A percentile compares a stretch with the other conserved stretches of the same genome.
These are phyloP conservation scores for Tretioscincus oriximinensis DNA, from an alignment of 2,113 vertebrate genomes.

Conservation along the genomic window DNA sequence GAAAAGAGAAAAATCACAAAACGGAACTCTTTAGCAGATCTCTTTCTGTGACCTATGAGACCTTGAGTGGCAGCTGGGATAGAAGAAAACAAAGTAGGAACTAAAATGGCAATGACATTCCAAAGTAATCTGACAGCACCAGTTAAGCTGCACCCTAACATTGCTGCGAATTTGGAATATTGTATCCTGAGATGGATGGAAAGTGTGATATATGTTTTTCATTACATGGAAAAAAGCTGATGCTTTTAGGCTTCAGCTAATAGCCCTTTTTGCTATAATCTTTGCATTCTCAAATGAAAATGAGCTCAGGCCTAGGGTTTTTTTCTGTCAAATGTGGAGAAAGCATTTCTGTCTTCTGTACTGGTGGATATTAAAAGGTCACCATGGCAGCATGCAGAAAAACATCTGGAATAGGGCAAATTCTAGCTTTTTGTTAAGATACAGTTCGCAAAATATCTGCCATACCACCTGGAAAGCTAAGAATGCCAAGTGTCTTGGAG, in stretches of 20 bases:
- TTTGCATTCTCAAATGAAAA: background rate
- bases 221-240: background rate
- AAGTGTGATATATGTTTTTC: background rate
- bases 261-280: background rate
- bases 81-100: background rate
- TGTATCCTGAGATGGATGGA: background rate
- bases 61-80: background rate
- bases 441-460: background rate
- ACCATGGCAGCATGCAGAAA: background rate
- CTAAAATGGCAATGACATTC: background rate
- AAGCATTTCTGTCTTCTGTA: background rate
- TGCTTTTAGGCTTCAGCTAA: background rate
- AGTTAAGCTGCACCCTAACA: background rate
- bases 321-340: background rate
- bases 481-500: no score
- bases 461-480: background rate
- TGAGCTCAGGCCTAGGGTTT: background rate
- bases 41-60: slow-evolving; percentile 2
- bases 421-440: background rate
- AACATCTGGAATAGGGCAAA: background rate
- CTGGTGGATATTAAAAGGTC: background rate
- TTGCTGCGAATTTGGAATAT: background rate
- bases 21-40: slow-evolving; percentile 31
- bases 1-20: slow-evolving; percentile 44
- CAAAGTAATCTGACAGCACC: background rate